Evolutionary conservation across 1,140 invertebrate species (phyloP).

Genomic region (Cylas formicarius): DNA sequence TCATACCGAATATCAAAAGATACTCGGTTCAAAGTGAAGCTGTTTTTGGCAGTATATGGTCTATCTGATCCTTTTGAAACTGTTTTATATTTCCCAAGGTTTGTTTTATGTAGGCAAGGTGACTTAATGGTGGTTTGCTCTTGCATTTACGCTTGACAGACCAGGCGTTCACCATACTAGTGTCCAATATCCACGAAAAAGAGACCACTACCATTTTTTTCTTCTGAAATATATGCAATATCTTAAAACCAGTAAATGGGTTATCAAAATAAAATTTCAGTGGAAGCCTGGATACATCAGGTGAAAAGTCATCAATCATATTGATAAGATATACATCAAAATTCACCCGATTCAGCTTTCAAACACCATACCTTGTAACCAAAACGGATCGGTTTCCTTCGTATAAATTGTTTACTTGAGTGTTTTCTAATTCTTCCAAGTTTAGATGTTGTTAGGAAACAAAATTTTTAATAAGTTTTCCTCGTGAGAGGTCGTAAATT

Average conservation of each 20-base stretch:
- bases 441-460: background rate
- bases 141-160: too few relatives aligned
- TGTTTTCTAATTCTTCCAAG: conserved; percentile 1
- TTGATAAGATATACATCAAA: background rate
- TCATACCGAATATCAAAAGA: too few relatives aligned
- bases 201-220: too few relatives aligned
- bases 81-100: too few relatives aligned
- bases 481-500: conserved; percentile 3
- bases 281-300: background rate
- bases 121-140: too few relatives aligned
- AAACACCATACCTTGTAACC: conserved; percentile 3
- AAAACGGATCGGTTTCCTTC: conserved; percentile 1
- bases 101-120: too few relatives aligned
- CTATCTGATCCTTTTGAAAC: too few relatives aligned
- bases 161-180: too few relatives aligned
- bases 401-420: background rate
- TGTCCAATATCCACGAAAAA: too few relatives aligned
- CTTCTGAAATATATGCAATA: too few relatives aligned
- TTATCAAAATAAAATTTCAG: conserved; percentile 13
- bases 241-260: conserved; percentile 11
- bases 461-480: background rate
- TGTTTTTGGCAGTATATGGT: too few relatives aligned
- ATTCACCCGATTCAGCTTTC: background rate
- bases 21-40: too few relatives aligned
- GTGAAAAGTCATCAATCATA: background rate